phyloP scores from a whole-genome alignment of 1,140 invertebrate genomes.

The Archivesica marissinica region DNA sequence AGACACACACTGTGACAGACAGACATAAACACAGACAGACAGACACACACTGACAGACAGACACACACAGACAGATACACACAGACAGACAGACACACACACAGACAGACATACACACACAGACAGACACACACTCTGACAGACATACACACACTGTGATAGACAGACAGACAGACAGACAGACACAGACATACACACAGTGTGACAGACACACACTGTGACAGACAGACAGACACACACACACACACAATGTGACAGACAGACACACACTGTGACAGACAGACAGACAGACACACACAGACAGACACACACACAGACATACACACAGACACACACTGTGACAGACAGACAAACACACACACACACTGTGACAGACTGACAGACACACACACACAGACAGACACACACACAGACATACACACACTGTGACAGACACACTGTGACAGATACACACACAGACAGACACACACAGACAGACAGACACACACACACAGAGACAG shows the following conservation, averaged over 20 bases:
- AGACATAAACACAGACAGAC: conserved; percentile 15
- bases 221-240: conserved; percentile 19
- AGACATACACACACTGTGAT: not conserved
- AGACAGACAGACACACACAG: conserved; percentile 10
- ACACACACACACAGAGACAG: too few relatives aligned
- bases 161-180: conserved; percentile 6
- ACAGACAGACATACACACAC: too few relatives aligned
- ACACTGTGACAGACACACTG: too few relatives aligned
- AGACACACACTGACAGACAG: not conserved
- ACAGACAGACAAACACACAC: too few relatives aligned
- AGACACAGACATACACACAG: conserved; percentile 1
- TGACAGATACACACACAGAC: too few relatives aligned
- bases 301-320: too few relatives aligned
- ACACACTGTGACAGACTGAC: too few relatives aligned
- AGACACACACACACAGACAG: too few relatives aligned
- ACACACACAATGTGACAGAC: not conserved
- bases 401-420: too few relatives aligned
- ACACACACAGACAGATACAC: not conserved
- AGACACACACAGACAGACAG: too few relatives aligned
- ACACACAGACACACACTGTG: too few relatives aligned
- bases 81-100: too few relatives aligned
- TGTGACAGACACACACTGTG: not conserved
- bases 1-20: not conserved
- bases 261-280: not conserved
- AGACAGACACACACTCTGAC: not conserved